phyloP scores from a whole-genome alignment of 2,888 invertebrate species.

The Aplocera efformata region DNA sequence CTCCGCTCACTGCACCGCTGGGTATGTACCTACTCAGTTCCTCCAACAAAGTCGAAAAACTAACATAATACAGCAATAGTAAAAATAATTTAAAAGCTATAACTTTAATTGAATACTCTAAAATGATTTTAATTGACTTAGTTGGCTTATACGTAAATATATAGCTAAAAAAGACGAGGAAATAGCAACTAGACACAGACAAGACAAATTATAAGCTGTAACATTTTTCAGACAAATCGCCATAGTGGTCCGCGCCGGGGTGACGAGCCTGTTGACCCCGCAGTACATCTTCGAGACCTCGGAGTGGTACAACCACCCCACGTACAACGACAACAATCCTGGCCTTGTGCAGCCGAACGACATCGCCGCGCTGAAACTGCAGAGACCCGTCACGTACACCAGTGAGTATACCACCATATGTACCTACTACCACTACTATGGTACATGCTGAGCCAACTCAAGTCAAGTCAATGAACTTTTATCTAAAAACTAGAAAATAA shows the following conservation, averaged over 20 bases:
- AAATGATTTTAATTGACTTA: no score
- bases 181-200: no score
- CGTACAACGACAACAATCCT: constrained; percentile 40
- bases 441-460: no score
- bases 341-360: constrained; percentile 57
- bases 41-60: no score
- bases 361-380: constrained; percentile 49
- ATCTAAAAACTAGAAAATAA: no score
- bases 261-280: constrained; percentile 43
- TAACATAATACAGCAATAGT: no score
- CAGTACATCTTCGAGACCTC: constrained; percentile 48
- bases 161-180: no score
- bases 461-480: no score
- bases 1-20: constrained; percentile 66
- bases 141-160: no score
- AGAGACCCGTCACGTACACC: constrained; percentile 37
- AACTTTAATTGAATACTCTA: no score
- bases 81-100: no score
- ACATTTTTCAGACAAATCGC: constrained; percentile 40
- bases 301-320: constrained; percentile 57
- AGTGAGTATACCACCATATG: constrained; percentile 43
- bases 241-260: constrained; percentile 55
- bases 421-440: not conserved
- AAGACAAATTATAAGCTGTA: not conserved
- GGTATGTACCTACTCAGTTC: constrained; percentile 50